These are phyloP conservation scores for Euleptes europaea DNA, from an alignment of 2,113 vertebrate species.

Conservation along the genomic window DNA sequence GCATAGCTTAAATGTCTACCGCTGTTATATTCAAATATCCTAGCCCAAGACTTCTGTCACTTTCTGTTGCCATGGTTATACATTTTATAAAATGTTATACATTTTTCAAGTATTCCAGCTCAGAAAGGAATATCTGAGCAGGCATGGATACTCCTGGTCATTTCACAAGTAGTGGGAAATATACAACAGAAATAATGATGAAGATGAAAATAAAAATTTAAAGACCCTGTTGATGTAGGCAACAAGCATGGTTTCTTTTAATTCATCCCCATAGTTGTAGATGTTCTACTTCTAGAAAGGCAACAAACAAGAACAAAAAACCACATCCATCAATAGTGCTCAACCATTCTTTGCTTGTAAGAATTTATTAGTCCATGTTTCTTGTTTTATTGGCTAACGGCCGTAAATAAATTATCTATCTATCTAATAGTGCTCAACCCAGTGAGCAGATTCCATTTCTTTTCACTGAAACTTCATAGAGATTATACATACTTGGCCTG, in stretches of 20 bases:
- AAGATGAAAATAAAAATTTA: background rate
- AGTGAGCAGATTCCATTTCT: background rate
- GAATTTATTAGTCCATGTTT: too few relatives aligned
- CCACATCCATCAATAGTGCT: too few relatives aligned
- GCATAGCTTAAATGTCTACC: too few relatives aligned
- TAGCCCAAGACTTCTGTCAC: background rate
- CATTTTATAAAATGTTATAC: background rate
- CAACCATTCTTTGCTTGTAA: too few relatives aligned
- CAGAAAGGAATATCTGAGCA: background rate
- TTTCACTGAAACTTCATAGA: background rate
- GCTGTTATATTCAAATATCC: too few relatives aligned
- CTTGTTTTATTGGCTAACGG: too few relatives aligned
- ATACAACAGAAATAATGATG: background rate
- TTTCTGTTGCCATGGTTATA: background rate
- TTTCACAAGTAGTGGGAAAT: background rate
- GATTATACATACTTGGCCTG: too few relatives aligned
- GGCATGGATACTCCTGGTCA: too few relatives aligned
- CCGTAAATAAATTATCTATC: too few relatives aligned
- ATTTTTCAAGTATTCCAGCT: background rate
- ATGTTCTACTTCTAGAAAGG: background rate
- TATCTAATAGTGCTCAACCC: too few relatives aligned
- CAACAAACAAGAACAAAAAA: background rate
- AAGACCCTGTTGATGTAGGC: background rate
- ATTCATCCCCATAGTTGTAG: background rate
- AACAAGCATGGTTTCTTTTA: background rate